Evolutionary conservation across 2,888 invertebrate species (phyloP).

Genomic region (Deroplatys truncata): DNA sequence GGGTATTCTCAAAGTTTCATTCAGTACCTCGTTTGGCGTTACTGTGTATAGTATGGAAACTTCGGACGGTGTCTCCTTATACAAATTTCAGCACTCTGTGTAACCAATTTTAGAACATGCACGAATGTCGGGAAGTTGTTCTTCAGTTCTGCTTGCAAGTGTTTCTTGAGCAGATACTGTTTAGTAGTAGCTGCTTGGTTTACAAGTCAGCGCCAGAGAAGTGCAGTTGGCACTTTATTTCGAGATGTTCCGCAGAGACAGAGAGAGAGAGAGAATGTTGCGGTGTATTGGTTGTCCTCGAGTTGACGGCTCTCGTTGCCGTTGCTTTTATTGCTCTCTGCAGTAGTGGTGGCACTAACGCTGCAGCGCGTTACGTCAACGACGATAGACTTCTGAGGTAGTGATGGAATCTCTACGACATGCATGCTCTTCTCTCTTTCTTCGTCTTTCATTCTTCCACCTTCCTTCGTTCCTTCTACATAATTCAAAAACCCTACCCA

Average conservation of each 20-base stretch:
- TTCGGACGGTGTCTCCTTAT: too few species aligned
- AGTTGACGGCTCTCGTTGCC: not conserved
- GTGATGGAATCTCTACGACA: not conserved
- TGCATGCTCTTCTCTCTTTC: not conserved
- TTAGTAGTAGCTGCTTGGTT: too few species aligned
- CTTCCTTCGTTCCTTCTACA: conserved; percentile 7
- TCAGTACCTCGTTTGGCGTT: too few species aligned
- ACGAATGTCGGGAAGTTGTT: too few species aligned
- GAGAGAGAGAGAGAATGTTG: not conserved
- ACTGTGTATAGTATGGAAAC: too few species aligned
- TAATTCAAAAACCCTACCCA: conserved; percentile 22
- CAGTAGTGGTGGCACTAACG: not conserved
- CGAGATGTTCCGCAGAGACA: not conserved
- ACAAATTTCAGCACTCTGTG: too few species aligned
- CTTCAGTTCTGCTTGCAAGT: too few species aligned
- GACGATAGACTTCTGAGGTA: not conserved
- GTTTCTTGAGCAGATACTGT: too few species aligned
- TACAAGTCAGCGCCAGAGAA: too few species aligned
- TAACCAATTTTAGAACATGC: too few species aligned
- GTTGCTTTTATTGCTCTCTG: not conserved
- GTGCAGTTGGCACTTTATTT: too few species aligned
- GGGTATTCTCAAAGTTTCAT: too few species aligned
- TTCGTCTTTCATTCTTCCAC: conserved; percentile 3
- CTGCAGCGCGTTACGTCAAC: not conserved
- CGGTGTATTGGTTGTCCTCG: not conserved